Base-by-base conservation (phyloP, 2,797 vertebrate species). In the Myripristis jacobus region DNA sequence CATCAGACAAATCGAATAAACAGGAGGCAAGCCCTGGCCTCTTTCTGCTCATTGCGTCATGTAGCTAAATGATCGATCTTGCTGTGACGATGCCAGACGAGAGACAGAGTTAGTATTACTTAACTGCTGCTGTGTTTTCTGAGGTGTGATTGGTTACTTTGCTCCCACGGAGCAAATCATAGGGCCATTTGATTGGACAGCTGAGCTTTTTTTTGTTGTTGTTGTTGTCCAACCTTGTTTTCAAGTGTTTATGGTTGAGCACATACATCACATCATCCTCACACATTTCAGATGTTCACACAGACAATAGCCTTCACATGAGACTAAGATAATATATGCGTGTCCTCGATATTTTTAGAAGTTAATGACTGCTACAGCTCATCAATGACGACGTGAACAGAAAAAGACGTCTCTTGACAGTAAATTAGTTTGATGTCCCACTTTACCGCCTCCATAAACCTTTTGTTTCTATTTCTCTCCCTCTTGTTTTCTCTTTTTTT, bases 1-100 rank as follows among this genome's bases (percentile, higher is more conserved):
- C 81, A 78, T 85, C 59, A 77, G 75, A 75, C 73, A 63, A 87
- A 87, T 84, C 18, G 24, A 82, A 86, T 74, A 66, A 87, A 74
- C 52, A 55, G 25, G 3, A 67, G 50, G 61, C 55, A 19, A 74
- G 57, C 25, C 29, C 60, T 31, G 73, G 67, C 52, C 65, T 66
- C 53, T 68, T 56, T 67, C n/a, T 58, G 65, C 65, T 13, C 55
- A n/a, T 67, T 70, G 55, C 27, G 10, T 80, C 81, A 73, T 54
- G 64, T 27, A n/a, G 54, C 75, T 58, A 41, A 73, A 77, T 57
- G 75, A 90, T 70, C 21, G n/a, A 75, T 84, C 67, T 70, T 5
- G 22, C 72, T 83, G 77, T 2, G 62, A 71, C 77, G 64, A 75
- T 63, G 59, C 25, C 44, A 75, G 78, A 79, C 70, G 69, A 64